Base-by-base conservation (phyloP, 2,888 invertebrate species). In the Eristalinus aeneus region DNA sequence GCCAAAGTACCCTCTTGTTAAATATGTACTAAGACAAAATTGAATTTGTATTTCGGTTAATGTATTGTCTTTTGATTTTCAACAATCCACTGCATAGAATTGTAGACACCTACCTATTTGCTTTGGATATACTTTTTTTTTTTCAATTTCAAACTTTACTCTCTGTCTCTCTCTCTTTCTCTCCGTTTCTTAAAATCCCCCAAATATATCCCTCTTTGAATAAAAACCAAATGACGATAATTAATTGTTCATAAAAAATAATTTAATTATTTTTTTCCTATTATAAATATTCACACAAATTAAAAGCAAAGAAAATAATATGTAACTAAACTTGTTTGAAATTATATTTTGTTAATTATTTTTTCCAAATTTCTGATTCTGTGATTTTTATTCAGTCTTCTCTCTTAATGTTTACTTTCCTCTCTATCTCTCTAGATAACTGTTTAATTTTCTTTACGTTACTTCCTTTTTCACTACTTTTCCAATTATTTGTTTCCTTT, bases 101-200 rank as follows among this genome's bases (percentile, higher is more conserved):
- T 31, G 20, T 83, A 65, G 65, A 58, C 65, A 67, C 54, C 20
- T 46, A 16, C 46, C 16, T 58, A 61, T 61, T 79, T 79, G 79
- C 84, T 84, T 79, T 84, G 84, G 80, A 79, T 68, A 79, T 79
- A 67, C 71, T n/a, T 39, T 74, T 71, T 67, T 36, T 22, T 36
- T 20, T 60, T 58, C n/a, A 22, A 53, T 71, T 68, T 65, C 71
- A 22, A 46, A n/a, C 22, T 67, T 31, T 31, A 46, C 46, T 46
- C 46, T 46, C 46, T 46, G 8, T 46, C 16, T 46, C 16, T 27
- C 27, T 27, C 27, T 27, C 27, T 27, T 3, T 27, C 27, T 27
- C 27, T 27, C 27, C 5, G 27, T 27, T 27, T 27, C 27, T 27
- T 27, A 27, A 27, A 27, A 27, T 1, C 16, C 46, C 46, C 46